Evolutionary conservation across 2,113 vertebrate species (phyloP), one percentile per base, ranked within the genome.

Genomic region (Ginglymostoma cirratum): DNA sequence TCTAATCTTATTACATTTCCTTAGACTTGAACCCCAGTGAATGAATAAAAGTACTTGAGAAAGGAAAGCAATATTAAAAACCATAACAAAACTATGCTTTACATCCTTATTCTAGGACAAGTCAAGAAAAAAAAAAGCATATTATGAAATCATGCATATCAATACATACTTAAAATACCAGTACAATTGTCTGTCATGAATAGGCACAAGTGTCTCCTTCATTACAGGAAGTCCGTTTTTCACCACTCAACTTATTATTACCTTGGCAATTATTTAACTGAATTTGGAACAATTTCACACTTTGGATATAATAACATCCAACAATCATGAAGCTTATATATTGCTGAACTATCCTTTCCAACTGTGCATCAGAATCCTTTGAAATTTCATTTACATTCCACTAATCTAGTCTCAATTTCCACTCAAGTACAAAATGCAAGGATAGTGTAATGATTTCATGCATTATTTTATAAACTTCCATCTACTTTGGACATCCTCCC

Each of bases 181-280:
- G 42, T 93, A 55, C 38, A 93, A 94, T 80, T 96, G 97, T 97
- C 96, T 98, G 97, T 97, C 97, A 98, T 97, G 98, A 98, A 98
- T 97, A 96, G 98, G 98, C 97, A 98, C 97, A 98, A 96, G 7
- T 95, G 45, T 95, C 45, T 52, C 24, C 69, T 95, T 95, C 70
- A 72, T 52, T 48, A 72, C 94, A 48, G 7, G 23, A 95, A 95
- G 14, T 38, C 12, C 52, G 27, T 76, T 76, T 72, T 95, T 95
- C 15, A 45, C 38, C 15, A 42, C 27, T 72, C 12, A 72, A 30
- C 21, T 24, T 95, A 72, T 72, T 95, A 72, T 34, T 95, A 7
- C 10, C 34, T 42, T 42, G 55, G 42, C 38, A 95, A 95, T 24
- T 48, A 10, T 70, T 95, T 45, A 45, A 95, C 48, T 95, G 48